Conservation (phyloP, 2,797 vertebrate species). For the Heterohyrax brucei region DNA sequence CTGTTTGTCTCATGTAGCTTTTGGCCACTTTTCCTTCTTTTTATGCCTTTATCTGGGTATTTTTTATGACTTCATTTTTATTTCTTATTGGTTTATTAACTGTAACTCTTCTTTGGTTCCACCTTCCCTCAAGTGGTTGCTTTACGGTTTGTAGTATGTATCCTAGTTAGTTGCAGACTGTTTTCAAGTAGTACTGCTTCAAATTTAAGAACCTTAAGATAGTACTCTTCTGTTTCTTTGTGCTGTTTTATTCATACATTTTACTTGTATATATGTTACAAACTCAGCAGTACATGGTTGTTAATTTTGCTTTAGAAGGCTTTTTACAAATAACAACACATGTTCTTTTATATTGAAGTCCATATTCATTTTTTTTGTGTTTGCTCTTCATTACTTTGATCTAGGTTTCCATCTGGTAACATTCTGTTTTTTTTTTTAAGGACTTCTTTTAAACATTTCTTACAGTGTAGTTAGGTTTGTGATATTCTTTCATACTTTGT, state of each 20-base stretch:
- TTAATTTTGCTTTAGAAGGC: not conserved
- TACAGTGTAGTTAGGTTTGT: not conserved
- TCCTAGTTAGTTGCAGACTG: not conserved
- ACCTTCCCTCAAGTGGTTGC: not conserved
- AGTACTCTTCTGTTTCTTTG: not conserved
- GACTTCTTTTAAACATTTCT: not conserved
- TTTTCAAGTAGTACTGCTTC: not conserved
- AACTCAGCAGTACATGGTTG: not conserved
- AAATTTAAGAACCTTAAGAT: not conserved
- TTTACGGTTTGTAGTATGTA: conserved; percentile 5
- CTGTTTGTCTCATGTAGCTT: not conserved
- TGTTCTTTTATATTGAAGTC: conserved; percentile 10
- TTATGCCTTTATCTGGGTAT: not conserved
- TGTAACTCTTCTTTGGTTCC: no score
- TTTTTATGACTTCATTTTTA: no score
- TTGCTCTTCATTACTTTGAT: conserved; percentile 47
- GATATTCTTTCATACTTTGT: not conserved
- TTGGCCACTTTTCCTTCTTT: not conserved
- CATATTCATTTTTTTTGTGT: not conserved
- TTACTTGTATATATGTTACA: not conserved
- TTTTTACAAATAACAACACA: not conserved
- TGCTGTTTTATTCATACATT: not conserved
- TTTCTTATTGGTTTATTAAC: not conserved
- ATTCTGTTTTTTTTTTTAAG: not conserved
- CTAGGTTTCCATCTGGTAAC: not conserved